These are phyloP conservation scores for Andrena hattorfiana DNA, from an alignment of 2,888 invertebrate species.

Conservation along the genomic window DNA sequence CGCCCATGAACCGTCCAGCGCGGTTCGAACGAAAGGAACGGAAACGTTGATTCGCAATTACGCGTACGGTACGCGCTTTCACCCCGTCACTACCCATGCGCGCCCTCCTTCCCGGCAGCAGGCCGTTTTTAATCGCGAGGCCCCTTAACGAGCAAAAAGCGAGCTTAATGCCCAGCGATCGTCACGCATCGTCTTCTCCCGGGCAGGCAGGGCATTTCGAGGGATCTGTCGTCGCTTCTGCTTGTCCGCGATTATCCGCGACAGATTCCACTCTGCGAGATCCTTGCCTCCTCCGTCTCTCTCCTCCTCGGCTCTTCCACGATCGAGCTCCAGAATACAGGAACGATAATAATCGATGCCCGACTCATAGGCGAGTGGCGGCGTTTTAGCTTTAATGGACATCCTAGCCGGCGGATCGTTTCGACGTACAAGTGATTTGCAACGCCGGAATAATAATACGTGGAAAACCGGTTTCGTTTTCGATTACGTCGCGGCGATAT, in stretches of 20 bases:
- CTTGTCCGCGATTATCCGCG: background rate
- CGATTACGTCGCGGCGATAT: constrained; percentile 63
- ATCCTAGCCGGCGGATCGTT: constrained; percentile 57
- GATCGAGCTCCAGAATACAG: background rate
- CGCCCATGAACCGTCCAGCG: constrained; percentile 50
- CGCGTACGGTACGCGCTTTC: constrained; percentile 37
- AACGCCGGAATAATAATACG: constrained; percentile 62
- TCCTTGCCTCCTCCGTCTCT: no score
- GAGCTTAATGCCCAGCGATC: constrained; percentile 11
- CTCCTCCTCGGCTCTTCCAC: no score
- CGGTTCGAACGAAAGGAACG: constrained; percentile 50
- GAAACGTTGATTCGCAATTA: constrained; percentile 49
- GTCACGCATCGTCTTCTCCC: constrained; percentile 20
- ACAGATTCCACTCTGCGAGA: background rate
- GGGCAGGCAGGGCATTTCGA: constrained; percentile 2
- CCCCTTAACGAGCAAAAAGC: constrained; percentile 48
- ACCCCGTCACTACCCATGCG: constrained; percentile 8
- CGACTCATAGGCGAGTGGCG: constrained; percentile 56
- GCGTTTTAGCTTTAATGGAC: constrained; percentile 55
- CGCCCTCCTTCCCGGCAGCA: background rate
- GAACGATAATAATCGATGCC: constrained; percentile 36
- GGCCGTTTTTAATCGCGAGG: constrained; percentile 37
- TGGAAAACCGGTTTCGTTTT: constrained; percentile 69
- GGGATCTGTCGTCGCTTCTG: constrained; percentile 8
- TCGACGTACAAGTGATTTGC: constrained; percentile 64